A percentile compares a stretch with the other conserved stretches of the same genome.
Conservation (phyloP, 2,113 vertebrate genomes). For the Lipotes vexillifer region DNA sequence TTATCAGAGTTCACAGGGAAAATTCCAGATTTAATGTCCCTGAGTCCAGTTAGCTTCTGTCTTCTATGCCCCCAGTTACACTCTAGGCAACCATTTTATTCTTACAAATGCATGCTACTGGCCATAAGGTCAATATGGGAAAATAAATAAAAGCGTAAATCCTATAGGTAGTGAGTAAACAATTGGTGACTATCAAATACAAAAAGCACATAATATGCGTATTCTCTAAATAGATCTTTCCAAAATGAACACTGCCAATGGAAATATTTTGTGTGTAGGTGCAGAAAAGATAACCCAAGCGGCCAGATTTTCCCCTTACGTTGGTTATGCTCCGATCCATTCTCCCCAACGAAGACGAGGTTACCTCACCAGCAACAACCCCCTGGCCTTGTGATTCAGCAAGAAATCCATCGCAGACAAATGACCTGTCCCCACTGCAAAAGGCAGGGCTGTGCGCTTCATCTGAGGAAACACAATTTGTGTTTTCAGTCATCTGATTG, state of each 20-base stretch:
- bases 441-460: constrained; percentile 88
- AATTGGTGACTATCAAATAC: not conserved
- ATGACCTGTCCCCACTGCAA: constrained; percentile 86
- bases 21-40: not conserved
- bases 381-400: constrained; percentile 87
- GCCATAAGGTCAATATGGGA: not conserved
- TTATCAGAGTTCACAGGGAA: not conserved
- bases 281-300: not conserved
- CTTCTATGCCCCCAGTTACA: not conserved
- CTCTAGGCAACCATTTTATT: not conserved
- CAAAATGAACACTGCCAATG: not conserved
- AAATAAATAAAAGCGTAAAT: not conserved
- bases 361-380: constrained; percentile 90
- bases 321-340: not conserved
- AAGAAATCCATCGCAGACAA: constrained; percentile 84
- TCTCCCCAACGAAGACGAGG: not conserved
- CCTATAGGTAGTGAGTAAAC: not conserved
- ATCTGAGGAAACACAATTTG: constrained; percentile 78
- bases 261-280: not conserved
- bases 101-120: not conserved
- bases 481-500: not conserved
- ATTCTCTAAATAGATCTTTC: not conserved
- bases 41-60: not conserved
- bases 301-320: not conserved
- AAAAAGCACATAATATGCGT: not conserved